Evolutionary conservation across 2,888 invertebrate genomes (phyloP).

Genomic region (Orchesellides sinensis): DNA sequence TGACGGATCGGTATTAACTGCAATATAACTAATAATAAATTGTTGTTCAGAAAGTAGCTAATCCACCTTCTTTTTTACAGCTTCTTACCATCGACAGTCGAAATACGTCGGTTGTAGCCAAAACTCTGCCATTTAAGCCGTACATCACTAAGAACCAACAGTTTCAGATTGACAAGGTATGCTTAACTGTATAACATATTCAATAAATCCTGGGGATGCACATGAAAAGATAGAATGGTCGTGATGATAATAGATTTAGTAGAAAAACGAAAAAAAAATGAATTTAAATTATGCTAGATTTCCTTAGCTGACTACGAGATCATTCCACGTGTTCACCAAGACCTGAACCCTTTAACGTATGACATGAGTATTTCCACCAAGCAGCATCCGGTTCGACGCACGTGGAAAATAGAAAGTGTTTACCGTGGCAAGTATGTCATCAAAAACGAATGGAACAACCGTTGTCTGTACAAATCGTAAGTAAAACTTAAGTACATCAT

Average conservation of each 20-base stretch:
- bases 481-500: conserved; percentile 25
- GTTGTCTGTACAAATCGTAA: conserved; percentile 70
- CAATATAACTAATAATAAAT: too few relatives aligned
- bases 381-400: conserved; percentile 56
- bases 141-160: conserved; percentile 70
- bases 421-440: conserved; percentile 69
- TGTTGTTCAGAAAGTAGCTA: not conserved
- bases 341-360: conserved; percentile 67
- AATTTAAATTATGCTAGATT: conserved; percentile 39
- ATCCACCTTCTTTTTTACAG: conserved; percentile 5
- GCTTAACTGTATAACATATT: not conserved
- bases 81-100: conserved; percentile 62
- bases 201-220: not conserved
- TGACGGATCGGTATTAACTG: conserved; percentile 62
- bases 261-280: not conserved
- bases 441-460: conserved; percentile 71
- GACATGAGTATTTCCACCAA: conserved; percentile 65
- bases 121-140: conserved; percentile 64
- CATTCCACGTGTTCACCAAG: conserved; percentile 67
- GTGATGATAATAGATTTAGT: not conserved
- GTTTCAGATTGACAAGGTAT: conserved; percentile 68
- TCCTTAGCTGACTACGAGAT: conserved; percentile 70
- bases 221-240: not conserved
- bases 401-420: conserved; percentile 70
- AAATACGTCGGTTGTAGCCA: conserved; percentile 42